Conservation (phyloP, 1,140 invertebrate species). For the Panagrolaimus sp. region DNA sequence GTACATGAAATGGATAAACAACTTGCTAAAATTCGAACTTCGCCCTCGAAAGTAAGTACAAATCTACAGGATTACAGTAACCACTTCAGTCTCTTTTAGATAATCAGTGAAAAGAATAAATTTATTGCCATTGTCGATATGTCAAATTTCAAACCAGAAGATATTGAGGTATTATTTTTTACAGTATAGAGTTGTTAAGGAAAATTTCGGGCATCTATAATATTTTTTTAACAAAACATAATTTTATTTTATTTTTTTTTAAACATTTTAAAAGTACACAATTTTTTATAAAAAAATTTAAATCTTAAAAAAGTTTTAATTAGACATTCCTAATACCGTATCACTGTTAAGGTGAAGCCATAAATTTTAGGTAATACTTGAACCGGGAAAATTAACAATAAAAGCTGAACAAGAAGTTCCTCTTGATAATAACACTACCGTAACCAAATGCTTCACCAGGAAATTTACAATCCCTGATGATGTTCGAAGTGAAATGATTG, state of each 20-base stretch:
- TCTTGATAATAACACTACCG: slow-evolving; percentile 13
- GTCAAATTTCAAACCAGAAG: slow-evolving; percentile 25
- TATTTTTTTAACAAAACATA: too few species aligned
- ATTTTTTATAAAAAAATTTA: too few species aligned
- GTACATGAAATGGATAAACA: slow-evolving; percentile 20
- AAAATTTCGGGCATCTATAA: too few species aligned
- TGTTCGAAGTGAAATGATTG: slow-evolving; percentile 20
- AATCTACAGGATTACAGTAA: too few species aligned
- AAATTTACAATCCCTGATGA: slow-evolving; percentile 23
- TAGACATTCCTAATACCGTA: too few species aligned
- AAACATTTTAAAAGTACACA: too few species aligned
- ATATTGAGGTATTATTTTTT: slow-evolving; percentile 20
- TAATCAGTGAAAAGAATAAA: slow-evolving; percentile 18
- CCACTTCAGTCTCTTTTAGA: slow-evolving; percentile 8
- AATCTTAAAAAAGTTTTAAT: too few species aligned
- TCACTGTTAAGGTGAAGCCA: too few species aligned
- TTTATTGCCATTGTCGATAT: slow-evolving; percentile 22
- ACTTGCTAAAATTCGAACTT: slow-evolving; percentile 14
- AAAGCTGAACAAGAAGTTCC: slow-evolving; percentile 20
- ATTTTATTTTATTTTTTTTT: too few species aligned
- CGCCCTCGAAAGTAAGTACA: slow-evolving; percentile 17
- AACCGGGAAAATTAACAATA: slow-evolving; percentile 16
- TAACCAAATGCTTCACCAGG: slow-evolving; percentile 19
- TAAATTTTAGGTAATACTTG: slow-evolving; percentile 17
- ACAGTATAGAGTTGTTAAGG: neutral